Conservation (phyloP, 2,113 vertebrate genomes). For the Coregonus clupeaformis region DNA sequence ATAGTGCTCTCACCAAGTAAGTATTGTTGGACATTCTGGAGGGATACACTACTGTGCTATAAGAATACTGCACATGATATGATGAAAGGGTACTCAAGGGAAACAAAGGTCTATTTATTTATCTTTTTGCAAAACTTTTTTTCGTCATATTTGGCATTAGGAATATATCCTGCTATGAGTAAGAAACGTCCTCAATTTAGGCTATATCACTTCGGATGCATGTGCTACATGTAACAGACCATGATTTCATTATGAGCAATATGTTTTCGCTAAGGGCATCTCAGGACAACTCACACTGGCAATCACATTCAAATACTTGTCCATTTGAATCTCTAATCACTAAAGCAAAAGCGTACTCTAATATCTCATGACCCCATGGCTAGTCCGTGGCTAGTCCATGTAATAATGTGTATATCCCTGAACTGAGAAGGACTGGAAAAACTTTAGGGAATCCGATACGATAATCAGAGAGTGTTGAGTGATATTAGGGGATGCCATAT, state of each 20-base stretch:
- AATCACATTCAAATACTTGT: neutral
- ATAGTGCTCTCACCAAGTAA: slow-evolving; percentile 66
- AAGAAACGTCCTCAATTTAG: too few species aligned
- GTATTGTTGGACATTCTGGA: slow-evolving; percentile 11
- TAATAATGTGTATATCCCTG: slow-evolving; percentile 6
- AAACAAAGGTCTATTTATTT: too few species aligned
- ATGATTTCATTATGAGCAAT: too few species aligned
- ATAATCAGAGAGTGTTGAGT: slow-evolving; percentile 24
- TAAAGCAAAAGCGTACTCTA: neutral
- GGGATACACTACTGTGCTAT: too few species aligned
- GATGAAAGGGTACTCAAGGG: neutral
- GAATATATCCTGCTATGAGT: too few species aligned
- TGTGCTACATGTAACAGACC: too few species aligned
- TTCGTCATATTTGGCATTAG: too few species aligned
- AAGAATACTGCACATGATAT: neutral
- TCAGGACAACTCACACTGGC: slow-evolving; percentile 1
- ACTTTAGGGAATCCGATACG: slow-evolving; percentile 11
- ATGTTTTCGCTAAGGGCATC: neutral
- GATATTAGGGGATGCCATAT: neutral
- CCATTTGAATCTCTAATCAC: neutral
- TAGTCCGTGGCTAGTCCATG: neutral
- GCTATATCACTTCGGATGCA: too few species aligned
- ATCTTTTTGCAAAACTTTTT: too few species aligned
- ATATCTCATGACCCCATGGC: neutral
- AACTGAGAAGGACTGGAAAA: neutral